Percentiles rank a stretch among this genome's conserved stretches.
phyloP scores from a whole-genome alignment of 2,888 invertebrate species.

The Aleiodes alternator region DNA sequence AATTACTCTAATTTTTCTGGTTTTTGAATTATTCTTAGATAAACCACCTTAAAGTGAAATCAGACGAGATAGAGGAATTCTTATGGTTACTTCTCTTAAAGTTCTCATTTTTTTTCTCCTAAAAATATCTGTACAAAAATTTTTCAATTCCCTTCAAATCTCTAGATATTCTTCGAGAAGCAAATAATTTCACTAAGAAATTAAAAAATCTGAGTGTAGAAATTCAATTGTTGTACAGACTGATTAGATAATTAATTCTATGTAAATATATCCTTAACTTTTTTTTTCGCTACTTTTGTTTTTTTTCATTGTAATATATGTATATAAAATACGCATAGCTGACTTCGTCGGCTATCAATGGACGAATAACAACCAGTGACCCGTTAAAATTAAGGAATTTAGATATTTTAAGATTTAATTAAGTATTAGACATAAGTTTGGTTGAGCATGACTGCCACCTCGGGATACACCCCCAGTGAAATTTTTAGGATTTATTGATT shows the following conservation, averaged over 20 bases:
- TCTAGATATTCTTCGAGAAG: too few relatives aligned
- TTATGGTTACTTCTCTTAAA: too few relatives aligned
- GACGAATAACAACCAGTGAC: conserved; percentile 61
- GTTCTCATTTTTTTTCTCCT: too few relatives aligned
- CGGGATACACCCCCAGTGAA: conserved; percentile 57
- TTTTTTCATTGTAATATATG: conserved; percentile 46
- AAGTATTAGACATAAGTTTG: conserved; percentile 42
- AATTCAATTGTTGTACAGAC: background rate
- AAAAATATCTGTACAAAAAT: too few relatives aligned
- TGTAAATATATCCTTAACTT: conserved; percentile 53
- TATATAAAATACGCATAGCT: conserved; percentile 48
- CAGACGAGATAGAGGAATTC: too few relatives aligned
- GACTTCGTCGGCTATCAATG: conserved; percentile 47
- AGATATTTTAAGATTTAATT: conserved; percentile 11
- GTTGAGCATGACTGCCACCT: conserved; percentile 52
- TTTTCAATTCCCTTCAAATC: too few relatives aligned
- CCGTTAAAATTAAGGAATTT: conserved; percentile 30
- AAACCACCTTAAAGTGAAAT: too few relatives aligned
- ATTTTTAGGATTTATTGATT: conserved; percentile 22
- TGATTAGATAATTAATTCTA: conserved; percentile 6
- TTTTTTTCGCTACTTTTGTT: too few relatives aligned
- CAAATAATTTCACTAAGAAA: too few relatives aligned
- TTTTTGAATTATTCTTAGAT: too few relatives aligned
- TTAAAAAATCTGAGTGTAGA: background rate
- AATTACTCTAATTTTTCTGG: too few relatives aligned